Evolutionary conservation across 2,888 invertebrate genomes (phyloP).

Genomic region (Plebejus anna): DNA sequence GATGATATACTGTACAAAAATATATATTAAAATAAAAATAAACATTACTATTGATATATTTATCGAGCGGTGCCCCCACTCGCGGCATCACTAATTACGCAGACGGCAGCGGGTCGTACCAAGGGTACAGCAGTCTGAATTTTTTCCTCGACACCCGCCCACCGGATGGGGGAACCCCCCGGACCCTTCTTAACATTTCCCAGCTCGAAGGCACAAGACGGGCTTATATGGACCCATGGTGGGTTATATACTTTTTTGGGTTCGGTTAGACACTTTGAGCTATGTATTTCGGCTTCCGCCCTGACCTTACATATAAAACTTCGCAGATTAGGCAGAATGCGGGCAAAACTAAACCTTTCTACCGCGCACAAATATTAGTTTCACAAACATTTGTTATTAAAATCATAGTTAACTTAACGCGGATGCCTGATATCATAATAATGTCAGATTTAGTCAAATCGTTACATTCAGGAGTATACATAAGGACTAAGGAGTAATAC

Average conservation of each 20-base stretch:
- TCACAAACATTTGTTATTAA: not conserved
- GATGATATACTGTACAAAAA: not conserved
- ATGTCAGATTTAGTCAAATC: too few relatives aligned
- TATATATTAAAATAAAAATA: conserved; percentile 33
- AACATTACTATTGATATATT: conserved; percentile 34
- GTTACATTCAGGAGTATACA: not conserved
- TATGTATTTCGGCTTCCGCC: conserved; percentile 63
- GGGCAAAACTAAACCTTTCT: not conserved
- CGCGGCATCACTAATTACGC: conserved; percentile 76
- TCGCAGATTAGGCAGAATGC: conserved; percentile 47
- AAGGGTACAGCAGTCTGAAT: conserved; percentile 76
- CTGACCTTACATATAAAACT: conserved; percentile 65
- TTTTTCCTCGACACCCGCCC: conserved; percentile 67
- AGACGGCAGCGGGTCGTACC: conserved; percentile 74
- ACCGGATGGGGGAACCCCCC: conserved; percentile 67
- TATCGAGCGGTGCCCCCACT: conserved; percentile 58
- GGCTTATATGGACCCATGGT: conserved; percentile 70
- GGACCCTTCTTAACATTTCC: conserved; percentile 78
- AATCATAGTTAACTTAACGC: not conserved
- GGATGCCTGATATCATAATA: not conserved
- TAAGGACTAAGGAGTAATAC: not conserved
- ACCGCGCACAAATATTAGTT: not conserved
- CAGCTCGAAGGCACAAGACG: conserved; percentile 73
- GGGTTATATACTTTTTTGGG: conserved; percentile 78
- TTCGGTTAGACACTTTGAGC: conserved; percentile 73